Evolutionary conservation across 1,140 invertebrate species (phyloP).

Genomic region (Brachionus paranguensis): DNA sequence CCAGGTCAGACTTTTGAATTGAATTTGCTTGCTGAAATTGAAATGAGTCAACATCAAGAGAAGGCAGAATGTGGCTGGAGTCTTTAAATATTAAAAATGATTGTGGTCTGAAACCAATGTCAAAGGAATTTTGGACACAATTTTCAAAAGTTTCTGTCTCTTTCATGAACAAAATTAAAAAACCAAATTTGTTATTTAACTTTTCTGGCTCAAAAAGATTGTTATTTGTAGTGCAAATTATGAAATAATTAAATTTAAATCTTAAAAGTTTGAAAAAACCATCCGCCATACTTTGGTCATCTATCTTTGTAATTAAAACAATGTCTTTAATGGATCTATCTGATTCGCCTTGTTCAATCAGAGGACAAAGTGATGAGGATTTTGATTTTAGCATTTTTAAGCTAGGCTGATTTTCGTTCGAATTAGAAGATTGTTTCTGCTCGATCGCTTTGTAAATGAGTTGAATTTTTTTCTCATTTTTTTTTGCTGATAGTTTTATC

Average conservation of each 20-base stretch:
- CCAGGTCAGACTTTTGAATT: background rate
- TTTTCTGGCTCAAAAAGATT: background rate
- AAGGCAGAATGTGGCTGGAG: background rate
- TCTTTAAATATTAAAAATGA: background rate
- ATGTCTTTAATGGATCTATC: background rate
- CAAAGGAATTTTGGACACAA: background rate
- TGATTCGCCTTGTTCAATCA: background rate
- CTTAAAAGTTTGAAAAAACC: background rate
- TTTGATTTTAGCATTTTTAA: background rate
- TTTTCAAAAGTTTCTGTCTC: background rate
- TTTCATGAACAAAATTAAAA: background rate
- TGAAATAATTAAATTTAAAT: background rate
- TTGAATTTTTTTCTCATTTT: background rate
- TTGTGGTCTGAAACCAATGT: background rate
- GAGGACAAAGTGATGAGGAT: background rate
- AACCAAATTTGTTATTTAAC: background rate
- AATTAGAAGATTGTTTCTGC: slow-evolving; percentile 15
- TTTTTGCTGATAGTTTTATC: background rate
- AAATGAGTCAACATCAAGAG: background rate
- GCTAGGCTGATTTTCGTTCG: slow-evolving; percentile 22
- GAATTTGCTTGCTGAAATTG: background rate
- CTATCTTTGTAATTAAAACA: background rate
- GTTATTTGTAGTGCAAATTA: background rate
- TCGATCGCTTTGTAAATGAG: background rate
- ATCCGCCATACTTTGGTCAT: background rate